phyloP scores from a whole-genome alignment of 2,113 vertebrate genomes.

The Hiodon alosoides region DNA sequence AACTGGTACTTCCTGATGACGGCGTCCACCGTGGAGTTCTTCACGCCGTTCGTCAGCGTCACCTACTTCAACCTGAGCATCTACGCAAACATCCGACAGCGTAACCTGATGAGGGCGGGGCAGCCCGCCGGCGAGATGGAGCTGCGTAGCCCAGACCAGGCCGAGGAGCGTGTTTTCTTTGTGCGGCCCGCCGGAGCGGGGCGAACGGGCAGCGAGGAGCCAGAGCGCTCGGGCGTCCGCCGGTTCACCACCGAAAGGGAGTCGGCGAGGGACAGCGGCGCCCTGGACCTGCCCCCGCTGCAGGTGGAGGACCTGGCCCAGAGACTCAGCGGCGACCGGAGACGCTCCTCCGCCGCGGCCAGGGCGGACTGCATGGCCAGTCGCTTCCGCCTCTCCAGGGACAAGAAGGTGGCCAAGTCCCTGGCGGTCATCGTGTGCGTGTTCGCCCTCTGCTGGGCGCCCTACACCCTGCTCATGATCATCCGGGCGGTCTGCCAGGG shows the following conservation, averaged over 20 bases:
- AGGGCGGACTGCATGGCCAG: constrained; percentile 38
- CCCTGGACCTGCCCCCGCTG: constrained; percentile 51
- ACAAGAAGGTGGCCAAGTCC: constrained; percentile 66
- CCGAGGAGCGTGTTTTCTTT: constrained; percentile 52
- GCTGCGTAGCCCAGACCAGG: constrained; percentile 34
- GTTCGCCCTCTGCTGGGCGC: constrained; percentile 68
- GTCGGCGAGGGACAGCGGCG: constrained; percentile 27
- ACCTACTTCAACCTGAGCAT: constrained; percentile 67
- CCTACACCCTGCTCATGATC: constrained; percentile 65
- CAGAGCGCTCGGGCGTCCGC: constrained; percentile 1
- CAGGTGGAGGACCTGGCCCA: constrained; percentile 45
- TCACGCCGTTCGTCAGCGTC: constrained; percentile 66
- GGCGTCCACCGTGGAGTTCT: constrained; percentile 65
- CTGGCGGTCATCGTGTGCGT: constrained; percentile 64
- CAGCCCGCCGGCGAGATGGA: constrained; percentile 39
- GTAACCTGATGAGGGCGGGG: constrained; percentile 44
- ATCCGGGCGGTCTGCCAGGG: constrained; percentile 62
- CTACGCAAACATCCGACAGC: constrained; percentile 66
- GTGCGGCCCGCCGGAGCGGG: constrained; percentile 42
- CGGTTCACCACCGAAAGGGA: constrained; percentile 25
- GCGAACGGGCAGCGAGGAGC: constrained; percentile 15
- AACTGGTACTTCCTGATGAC: constrained; percentile 71
- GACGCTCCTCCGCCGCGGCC: constrained; percentile 42
- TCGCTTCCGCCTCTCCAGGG: constrained; percentile 53
- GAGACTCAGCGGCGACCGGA: constrained; percentile 14